A percentile compares a stretch with the other conserved stretches of the same genome.
Conservation (phyloP, 1,140 invertebrate genomes). For the Papilio polyxenes region DNA sequence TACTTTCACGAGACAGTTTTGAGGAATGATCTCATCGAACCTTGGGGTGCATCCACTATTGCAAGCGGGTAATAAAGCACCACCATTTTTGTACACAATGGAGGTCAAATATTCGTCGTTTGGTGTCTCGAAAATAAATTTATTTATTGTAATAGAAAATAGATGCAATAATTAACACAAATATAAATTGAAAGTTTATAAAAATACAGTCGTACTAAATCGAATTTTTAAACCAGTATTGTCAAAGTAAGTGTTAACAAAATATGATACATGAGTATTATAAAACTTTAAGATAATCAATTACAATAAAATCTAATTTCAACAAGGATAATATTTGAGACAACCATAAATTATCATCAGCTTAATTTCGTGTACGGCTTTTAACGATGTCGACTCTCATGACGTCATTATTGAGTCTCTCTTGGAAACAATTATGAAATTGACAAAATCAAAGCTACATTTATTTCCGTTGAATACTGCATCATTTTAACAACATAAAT, state of each 20-base stretch:
- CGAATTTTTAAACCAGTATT: not conserved
- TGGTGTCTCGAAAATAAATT: slow-evolving; percentile 10
- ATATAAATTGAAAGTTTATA: not conserved
- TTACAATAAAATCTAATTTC: not conserved
- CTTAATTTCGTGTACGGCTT: not conserved
- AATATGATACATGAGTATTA: not conserved
- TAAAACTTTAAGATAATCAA: not conserved
- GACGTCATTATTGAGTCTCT: too few species aligned
- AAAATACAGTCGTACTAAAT: too few species aligned
- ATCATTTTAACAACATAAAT: too few species aligned
- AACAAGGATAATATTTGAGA: not conserved
- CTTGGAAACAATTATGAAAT: too few species aligned
- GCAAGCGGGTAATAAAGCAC: slow-evolving; percentile 48
- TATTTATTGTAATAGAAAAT: not conserved
- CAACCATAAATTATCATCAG: not conserved
- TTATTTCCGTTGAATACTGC: too few species aligned
- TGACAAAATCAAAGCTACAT: too few species aligned
- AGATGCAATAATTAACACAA: not conserved
- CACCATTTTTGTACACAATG: slow-evolving; percentile 46
- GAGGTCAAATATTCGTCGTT: slow-evolving; percentile 8
- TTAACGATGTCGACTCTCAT: too few species aligned
- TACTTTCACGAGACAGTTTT: slow-evolving; percentile 53
- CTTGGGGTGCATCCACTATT: slow-evolving; percentile 55
- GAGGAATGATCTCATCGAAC: slow-evolving; percentile 54
- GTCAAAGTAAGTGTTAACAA: not conserved